Evolutionary conservation across 2,113 vertebrate species (phyloP).

Genomic region (Archocentrus centrarchus): DNA sequence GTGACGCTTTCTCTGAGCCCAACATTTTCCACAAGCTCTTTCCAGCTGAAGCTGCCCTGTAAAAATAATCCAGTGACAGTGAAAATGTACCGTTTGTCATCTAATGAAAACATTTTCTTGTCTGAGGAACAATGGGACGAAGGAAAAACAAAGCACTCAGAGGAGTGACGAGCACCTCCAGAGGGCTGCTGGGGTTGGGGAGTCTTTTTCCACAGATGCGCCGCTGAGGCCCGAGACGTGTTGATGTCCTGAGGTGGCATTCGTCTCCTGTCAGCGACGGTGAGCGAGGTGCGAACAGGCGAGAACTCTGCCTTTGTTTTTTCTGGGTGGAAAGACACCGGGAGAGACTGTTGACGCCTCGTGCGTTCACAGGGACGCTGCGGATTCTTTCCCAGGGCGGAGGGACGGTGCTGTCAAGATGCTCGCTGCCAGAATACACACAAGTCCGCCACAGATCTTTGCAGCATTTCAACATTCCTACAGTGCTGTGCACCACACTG

Average conservation of each 20-base stretch:
- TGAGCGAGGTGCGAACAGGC: slow-evolving; percentile 28
- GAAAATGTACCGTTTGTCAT: slow-evolving; percentile 39
- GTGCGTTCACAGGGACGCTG: slow-evolving; percentile 67
- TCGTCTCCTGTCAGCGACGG: slow-evolving; percentile 63
- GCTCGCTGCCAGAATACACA: slow-evolving; percentile 74
- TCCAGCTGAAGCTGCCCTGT: slow-evolving; percentile 32
- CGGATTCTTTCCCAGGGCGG: slow-evolving; percentile 80
- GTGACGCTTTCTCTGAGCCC: slow-evolving; percentile 14
- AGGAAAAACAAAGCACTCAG: slow-evolving; percentile 43
- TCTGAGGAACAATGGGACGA: slow-evolving; percentile 54
- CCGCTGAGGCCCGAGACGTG: slow-evolving; percentile 25
- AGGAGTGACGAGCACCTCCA: slow-evolving; percentile 59
- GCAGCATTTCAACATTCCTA: slow-evolving; percentile 55
- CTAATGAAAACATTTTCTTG: slow-evolving; percentile 41
- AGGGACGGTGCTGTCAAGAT: slow-evolving; percentile 55
- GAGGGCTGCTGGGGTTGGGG: slow-evolving; percentile 25
- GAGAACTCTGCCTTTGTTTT: slow-evolving; percentile 71
- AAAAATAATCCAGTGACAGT: slow-evolving; percentile 45
- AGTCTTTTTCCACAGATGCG: slow-evolving; percentile 57
- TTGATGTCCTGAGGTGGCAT: slow-evolving; percentile 61
- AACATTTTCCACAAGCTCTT: slow-evolving; percentile 40
- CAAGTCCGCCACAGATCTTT: slow-evolving; percentile 28
- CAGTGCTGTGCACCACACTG: slow-evolving; percentile 21
- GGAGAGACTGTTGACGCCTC: slow-evolving; percentile 70
- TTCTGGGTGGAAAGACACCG: slow-evolving; percentile 75